Evolutionary conservation across 2,797 vertebrate species (phyloP).

Genomic region (Brachymystax lenok): DNA sequence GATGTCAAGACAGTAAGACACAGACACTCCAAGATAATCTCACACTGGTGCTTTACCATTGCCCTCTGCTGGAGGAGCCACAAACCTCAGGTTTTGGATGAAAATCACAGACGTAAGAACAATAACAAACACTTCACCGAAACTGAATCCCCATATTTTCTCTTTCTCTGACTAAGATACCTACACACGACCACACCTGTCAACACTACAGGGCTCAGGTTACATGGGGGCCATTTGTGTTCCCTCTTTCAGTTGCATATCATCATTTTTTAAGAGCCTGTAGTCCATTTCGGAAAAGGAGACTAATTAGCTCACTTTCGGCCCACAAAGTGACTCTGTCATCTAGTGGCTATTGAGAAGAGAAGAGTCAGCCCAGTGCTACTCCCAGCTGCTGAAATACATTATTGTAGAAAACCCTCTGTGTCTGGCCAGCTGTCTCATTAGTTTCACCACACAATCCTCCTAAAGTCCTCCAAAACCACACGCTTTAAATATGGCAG

Average conservation of each 20-base stretch:
- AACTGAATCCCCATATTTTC: conserved; percentile 24
- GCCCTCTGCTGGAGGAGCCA: conserved; percentile 75
- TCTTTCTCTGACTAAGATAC: conserved; percentile 26
- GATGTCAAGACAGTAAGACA: conserved; percentile 24
- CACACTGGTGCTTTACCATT: conserved; percentile 59
- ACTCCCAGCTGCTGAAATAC: conserved; percentile 76
- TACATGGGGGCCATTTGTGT: conserved; percentile 46
- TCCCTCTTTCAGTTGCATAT: conserved; percentile 61
- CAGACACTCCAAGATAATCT: conserved; percentile 12
- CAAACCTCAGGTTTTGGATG: conserved; percentile 10
- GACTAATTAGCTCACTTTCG: conserved; percentile 75
- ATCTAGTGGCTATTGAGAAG: conserved; percentile 71
- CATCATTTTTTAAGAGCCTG: conserved; percentile 57
- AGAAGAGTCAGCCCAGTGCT: conserved; percentile 67
- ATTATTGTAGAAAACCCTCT: conserved; percentile 64
- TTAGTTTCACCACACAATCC: conserved; percentile 67
- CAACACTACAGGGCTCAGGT: conserved; percentile 38
- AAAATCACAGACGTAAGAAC: not conserved
- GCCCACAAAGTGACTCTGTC: conserved; percentile 81
- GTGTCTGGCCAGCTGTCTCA: conserved; percentile 70
- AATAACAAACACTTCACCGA: conserved; percentile 9
- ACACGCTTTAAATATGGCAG: conserved; percentile 50
- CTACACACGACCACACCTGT: conserved; percentile 47
- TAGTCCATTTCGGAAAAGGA: conserved; percentile 57
- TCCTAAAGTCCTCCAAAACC: conserved; percentile 53